Conservation (phyloP, 2,888 invertebrate genomes). For the Plebejus argus region DNA sequence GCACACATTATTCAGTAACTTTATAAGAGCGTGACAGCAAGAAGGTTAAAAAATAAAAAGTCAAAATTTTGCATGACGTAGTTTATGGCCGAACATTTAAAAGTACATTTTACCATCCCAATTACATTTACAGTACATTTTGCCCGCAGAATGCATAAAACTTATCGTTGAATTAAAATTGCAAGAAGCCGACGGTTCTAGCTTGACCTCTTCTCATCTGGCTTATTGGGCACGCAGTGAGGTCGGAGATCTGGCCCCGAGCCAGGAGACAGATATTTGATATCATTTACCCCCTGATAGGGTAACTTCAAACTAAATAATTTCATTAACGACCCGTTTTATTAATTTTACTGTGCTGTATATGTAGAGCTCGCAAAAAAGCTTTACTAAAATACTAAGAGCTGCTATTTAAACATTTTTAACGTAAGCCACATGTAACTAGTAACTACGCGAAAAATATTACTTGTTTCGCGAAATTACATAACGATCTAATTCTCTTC, state of each 20-base stretch:
- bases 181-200: not conserved
- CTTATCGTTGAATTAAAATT: constrained; percentile 6
- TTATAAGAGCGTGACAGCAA: too few species aligned
- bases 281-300: constrained; percentile 27
- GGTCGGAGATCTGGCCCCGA: constrained; percentile 6
- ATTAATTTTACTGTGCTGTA: constrained; percentile 5
- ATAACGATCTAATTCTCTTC: not conserved
- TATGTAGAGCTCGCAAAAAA: not conserved
- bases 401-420: not conserved
- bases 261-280: constrained; percentile 28
- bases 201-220: not conserved
- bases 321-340: constrained; percentile 8
- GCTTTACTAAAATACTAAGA: not conserved
- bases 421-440: not conserved
- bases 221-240: constrained; percentile 28
- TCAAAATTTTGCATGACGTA: too few species aligned
- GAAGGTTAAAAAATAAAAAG: too few species aligned
- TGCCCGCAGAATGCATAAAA: not conserved
- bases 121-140: too few species aligned
- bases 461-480: not conserved
- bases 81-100: too few species aligned
- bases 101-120: too few species aligned
- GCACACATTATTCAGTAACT: too few species aligned
- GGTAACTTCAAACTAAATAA: constrained; percentile 23
- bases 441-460: too few species aligned